Evolutionary conservation across 2,888 invertebrate species (phyloP), one percentile per base, ranked within the genome.

Genomic region (Antheraea assamensis): DNA sequence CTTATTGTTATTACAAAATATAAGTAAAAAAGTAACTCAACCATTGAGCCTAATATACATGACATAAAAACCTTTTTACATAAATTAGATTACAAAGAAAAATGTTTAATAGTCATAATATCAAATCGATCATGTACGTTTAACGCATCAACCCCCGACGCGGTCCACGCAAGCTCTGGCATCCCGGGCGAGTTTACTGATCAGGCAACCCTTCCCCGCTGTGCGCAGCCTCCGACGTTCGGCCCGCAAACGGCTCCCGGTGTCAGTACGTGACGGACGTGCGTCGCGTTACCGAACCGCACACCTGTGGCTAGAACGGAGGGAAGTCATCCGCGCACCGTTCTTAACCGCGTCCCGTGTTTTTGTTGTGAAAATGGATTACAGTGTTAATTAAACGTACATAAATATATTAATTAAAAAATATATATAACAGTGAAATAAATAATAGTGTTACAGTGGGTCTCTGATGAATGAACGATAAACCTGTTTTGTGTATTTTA

Each of bases 181-280:
- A 81, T 82, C 88, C 92, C 91, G 87, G 92, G 91, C 88, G 86
- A 83, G 86, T 82, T 81, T 90, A 91, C 83, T 89, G 91, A 91
- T 90, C 91, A 86, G 80, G 81, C 82, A 79, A 84, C 82, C 81
- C 79, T 82, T 79, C 80, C 78, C 78, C 77, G 81, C 71, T 19
- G 30, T 79, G 81, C 81, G 81, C 82, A 83, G 75, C 78, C 77
- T 81, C 80, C 74, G 80, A 75, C 81, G 78, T 76, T 75, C 77
- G 75, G 76, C 77, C 71, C 72, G 72, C 90, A 92, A 81, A 89
- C 84, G 87, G 90, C 88, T 82, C 80, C 78, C 76, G 82, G 85
- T 85, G 83, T 79, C 79, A 86, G 85, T 30, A 76, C 61, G 74
- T 84, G 74, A 70, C 82, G 85, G 86, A 85, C 87, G 88, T 82